phyloP scores from a whole-genome alignment of 2,113 vertebrate species.

The Pantherophis guttatus region DNA sequence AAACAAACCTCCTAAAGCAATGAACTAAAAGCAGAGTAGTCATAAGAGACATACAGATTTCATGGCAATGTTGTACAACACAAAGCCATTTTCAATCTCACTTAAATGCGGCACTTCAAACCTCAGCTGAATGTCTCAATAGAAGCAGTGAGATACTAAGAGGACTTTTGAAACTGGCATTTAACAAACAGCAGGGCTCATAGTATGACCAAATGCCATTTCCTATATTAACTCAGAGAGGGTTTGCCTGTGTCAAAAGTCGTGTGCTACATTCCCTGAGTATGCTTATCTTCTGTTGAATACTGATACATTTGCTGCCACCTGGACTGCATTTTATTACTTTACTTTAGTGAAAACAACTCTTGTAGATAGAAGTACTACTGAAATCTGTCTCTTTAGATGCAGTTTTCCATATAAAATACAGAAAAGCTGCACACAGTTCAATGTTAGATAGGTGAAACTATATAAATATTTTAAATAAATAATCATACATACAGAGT shows the following conservation, averaged over 20 bases:
- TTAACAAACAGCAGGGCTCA: neutral
- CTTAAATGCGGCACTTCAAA: neutral
- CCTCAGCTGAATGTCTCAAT: neutral
- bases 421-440: no score
- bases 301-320: neutral
- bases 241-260: neutral
- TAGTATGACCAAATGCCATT: neutral
- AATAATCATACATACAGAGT: neutral
- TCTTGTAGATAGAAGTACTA: neutral
- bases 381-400: neutral
- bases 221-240: constrained; percentile 4
- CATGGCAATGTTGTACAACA: neutral
- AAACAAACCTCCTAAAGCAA: neutral
- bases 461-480: neutral
- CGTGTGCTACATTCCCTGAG: neutral
- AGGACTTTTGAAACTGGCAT: neutral
- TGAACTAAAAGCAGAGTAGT: neutral
- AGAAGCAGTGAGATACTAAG: no score
- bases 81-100: neutral
- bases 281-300: neutral
- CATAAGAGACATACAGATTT: neutral
- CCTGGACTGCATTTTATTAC: neutral
- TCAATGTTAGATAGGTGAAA: no score
- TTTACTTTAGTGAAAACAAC: neutral
- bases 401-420: neutral